These are phyloP conservation scores for Leptinotarsa haldemani DNA, from an alignment of 2,888 invertebrate species.

Conservation along the genomic window DNA sequence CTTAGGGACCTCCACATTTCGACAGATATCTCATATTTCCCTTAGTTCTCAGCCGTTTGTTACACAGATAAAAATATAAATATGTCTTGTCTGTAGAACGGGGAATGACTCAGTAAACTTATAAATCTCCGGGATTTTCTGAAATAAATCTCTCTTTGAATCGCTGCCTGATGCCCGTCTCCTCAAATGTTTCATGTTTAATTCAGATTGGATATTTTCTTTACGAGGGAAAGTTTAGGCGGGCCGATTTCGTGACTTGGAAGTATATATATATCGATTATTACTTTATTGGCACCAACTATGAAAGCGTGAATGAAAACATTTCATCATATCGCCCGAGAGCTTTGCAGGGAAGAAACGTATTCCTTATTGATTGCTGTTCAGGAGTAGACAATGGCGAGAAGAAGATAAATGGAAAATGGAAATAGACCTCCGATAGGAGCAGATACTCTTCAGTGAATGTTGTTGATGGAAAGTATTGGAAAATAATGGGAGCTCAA, in stretches of 20 bases:
- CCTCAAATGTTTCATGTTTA: conserved; percentile 62
- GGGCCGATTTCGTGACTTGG: conserved; percentile 53
- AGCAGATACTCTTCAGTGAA: background rate
- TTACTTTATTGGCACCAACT: conserved; percentile 54
- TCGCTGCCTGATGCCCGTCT: conserved; percentile 51
- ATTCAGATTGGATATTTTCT: conserved; percentile 61
- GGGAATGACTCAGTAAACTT: conserved; percentile 62
- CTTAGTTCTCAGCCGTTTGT: conserved; percentile 59
- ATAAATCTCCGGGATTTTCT: conserved; percentile 60
- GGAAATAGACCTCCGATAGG: background rate
- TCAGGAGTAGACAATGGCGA: background rate
- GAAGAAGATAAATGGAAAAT: background rate
- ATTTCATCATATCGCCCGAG: conserved; percentile 9
- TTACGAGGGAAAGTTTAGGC: conserved; percentile 54
- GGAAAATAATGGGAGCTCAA: background rate
- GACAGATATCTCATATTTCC: conserved; percentile 62
- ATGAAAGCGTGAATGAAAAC: conserved; percentile 49
- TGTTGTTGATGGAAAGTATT: background rate
- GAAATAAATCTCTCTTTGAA: conserved; percentile 59
- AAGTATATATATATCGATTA: conserved; percentile 58
- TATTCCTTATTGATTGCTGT: conserved; percentile 2
- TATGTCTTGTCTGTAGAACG: conserved; percentile 60
- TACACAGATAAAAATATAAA: conserved; percentile 63
- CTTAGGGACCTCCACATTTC: conserved; percentile 59
- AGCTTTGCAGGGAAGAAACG: background rate